Evolutionary conservation across 2,797 vertebrate species (phyloP).

Genomic region (Poecile montanus): DNA sequence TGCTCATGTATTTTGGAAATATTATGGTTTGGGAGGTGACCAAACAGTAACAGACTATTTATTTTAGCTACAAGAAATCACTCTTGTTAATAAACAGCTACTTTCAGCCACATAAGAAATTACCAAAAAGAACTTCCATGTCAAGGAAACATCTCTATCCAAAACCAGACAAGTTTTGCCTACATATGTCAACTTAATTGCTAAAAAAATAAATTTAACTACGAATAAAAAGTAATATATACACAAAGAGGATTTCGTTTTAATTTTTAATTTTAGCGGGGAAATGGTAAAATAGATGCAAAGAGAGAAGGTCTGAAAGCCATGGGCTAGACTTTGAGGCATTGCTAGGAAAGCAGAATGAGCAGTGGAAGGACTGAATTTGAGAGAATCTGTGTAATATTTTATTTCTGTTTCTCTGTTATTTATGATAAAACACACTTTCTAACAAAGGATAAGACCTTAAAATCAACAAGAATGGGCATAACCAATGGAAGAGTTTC

Average conservation of each 20-base stretch:
- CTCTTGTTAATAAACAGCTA: background rate
- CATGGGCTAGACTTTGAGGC: background rate
- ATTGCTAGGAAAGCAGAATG: background rate
- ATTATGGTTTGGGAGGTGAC: background rate
- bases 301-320: background rate
- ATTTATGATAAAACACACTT: background rate
- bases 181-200: background rate
- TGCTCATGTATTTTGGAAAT: background rate
- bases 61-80: background rate
- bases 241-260: background rate
- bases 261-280: background rate
- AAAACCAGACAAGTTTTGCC: background rate
- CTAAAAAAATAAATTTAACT: background rate
- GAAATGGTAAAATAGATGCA: background rate
- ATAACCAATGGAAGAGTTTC: background rate
- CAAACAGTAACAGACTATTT: background rate
- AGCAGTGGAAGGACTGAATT: background rate
- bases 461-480: background rate
- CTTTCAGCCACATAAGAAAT: background rate
- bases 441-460: background rate
- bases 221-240: background rate
- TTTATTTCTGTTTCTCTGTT: background rate
- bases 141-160: background rate
- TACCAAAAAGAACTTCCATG: background rate
- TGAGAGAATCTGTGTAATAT: background rate